These are phyloP conservation scores for Campoletis raptor DNA, from an alignment of 2,888 invertebrate genomes.

Conservation along the genomic window DNA sequence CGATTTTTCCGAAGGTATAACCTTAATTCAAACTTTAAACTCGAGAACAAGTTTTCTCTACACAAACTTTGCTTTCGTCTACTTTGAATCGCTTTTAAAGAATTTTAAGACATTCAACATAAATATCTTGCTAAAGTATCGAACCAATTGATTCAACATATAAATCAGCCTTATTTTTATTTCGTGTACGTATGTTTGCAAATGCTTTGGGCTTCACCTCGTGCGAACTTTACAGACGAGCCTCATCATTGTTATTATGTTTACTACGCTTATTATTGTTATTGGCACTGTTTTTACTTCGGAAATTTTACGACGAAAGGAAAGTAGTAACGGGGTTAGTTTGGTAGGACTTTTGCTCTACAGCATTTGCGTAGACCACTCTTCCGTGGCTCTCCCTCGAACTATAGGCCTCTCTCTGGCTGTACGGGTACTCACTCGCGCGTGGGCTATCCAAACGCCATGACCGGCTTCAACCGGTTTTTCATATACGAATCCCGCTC, in stretches of 20 bases:
- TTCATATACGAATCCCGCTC: conserved; percentile 57
- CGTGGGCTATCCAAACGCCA: conserved; percentile 72
- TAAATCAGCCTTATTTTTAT: background rate
- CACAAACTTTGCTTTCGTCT: background rate
- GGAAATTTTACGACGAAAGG: background rate
- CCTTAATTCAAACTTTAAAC: background rate
- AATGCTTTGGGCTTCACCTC: conserved; percentile 39
- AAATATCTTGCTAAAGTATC: background rate
- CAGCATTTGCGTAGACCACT: conserved; percentile 13
- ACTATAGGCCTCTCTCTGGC: conserved; percentile 32
- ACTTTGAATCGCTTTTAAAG: background rate
- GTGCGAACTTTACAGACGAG: conserved; percentile 36
- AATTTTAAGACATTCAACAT: background rate
- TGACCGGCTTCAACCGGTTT: conserved; percentile 77
- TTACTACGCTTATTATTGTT: conserved; percentile 14
- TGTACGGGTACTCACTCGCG: conserved; percentile 61
- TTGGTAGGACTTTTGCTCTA: conserved; percentile 28
- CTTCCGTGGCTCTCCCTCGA: conserved; percentile 19
- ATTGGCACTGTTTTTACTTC: conserved; percentile 1
- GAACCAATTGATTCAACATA: conserved; percentile 21
- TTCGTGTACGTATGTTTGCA: background rate
- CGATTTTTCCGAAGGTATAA: background rate
- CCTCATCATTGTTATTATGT: conserved; percentile 17
- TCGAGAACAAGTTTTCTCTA: background rate
- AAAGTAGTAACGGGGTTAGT: conserved; percentile 45